Percentiles rank a stretch among this genome's conserved stretches.
Evolutionary conservation across 2,888 invertebrate species (phyloP).

Genomic region (Rhagophthalmus giganteus): DNA sequence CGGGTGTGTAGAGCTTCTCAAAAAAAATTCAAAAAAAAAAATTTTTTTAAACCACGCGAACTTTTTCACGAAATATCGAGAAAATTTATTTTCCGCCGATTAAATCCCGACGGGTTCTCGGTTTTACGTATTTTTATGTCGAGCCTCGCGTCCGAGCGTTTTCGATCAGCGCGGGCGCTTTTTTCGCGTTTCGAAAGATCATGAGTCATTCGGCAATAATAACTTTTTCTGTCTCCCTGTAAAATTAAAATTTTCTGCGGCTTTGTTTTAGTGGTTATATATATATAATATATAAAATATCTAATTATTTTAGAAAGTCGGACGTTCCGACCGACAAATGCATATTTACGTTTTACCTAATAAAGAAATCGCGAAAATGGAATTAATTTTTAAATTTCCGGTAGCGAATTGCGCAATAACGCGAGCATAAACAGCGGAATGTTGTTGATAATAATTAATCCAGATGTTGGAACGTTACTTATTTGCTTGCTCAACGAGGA

Average conservation of each 20-base stretch:
- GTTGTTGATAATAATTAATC: not conserved
- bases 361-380: slow-evolving; percentile 2
- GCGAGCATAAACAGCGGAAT: not conserved
- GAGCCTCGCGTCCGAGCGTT: slow-evolving; percentile 4
- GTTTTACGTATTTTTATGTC: no score
- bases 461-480: not conserved
- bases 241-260: slow-evolving; percentile 30
- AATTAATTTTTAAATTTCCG: slow-evolving; percentile 7
- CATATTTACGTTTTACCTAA: slow-evolving; percentile 6
- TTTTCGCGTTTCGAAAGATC: slow-evolving; percentile 22
- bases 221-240: slow-evolving; percentile 24
- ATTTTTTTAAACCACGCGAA: not conserved
- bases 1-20: slow-evolving; percentile 29
- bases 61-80: not conserved
- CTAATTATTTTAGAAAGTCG: slow-evolving; percentile 31
- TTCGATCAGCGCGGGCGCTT: slow-evolving; percentile 23
- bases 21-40: slow-evolving; percentile 23
- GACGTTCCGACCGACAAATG: slow-evolving; percentile 14
- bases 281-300: slow-evolving; percentile 28
- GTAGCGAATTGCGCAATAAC: not conserved
- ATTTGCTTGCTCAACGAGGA: not conserved
- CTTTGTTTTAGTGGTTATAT: slow-evolving; percentile 30
- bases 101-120: not conserved
- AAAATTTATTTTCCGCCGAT: not conserved
- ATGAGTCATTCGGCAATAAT: slow-evolving; percentile 28